phyloP scores from a whole-genome alignment of 2,797 vertebrate species.

The Harpagifer antarcticus region DNA sequence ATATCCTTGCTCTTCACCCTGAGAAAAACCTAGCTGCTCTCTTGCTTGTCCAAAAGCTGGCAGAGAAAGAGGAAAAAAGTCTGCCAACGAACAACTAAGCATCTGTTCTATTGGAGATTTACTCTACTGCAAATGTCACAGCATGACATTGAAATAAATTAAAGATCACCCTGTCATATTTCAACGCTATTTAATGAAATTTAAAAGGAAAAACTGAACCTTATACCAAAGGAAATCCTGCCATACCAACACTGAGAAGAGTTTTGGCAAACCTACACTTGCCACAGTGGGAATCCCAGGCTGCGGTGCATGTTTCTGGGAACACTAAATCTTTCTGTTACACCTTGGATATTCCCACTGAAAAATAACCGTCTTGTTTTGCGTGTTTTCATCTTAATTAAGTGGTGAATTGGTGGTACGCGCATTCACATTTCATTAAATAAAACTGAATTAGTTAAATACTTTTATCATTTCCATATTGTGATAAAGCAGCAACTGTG shows the following conservation, averaged over 20 bases:
- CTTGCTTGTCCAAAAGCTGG: conserved; percentile 24
- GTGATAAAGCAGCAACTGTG: conserved; percentile 14
- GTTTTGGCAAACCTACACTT: conserved; percentile 30
- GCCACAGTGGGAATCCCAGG: conserved; percentile 26
- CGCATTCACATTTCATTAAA: conserved; percentile 5
- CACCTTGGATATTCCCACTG: conserved; percentile 1
- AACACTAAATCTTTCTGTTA: conserved; percentile 19
- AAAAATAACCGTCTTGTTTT: conserved; percentile 21
- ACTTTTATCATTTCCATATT: conserved; percentile 2
- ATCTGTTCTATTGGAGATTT: conserved; percentile 34
- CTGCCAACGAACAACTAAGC: conserved; percentile 39
- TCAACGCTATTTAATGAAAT: conserved; percentile 46
- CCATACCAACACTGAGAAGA: conserved; percentile 32
- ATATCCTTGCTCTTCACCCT: not conserved
- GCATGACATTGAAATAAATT: conserved; percentile 44
- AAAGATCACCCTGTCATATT: conserved; percentile 55
- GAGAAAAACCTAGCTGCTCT: conserved; percentile 22
- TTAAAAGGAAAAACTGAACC: conserved; percentile 51
- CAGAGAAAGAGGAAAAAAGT: not conserved
- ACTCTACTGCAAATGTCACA: conserved; percentile 35
- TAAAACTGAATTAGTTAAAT: conserved; percentile 9
- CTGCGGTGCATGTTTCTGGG: conserved; percentile 19
- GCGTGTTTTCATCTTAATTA: conserved; percentile 7
- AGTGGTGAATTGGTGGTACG: not conserved
- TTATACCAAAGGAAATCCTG: conserved; percentile 17